phyloP scores from a whole-genome alignment of 1,140 invertebrate genomes.

The Drosophila orena region DNA sequence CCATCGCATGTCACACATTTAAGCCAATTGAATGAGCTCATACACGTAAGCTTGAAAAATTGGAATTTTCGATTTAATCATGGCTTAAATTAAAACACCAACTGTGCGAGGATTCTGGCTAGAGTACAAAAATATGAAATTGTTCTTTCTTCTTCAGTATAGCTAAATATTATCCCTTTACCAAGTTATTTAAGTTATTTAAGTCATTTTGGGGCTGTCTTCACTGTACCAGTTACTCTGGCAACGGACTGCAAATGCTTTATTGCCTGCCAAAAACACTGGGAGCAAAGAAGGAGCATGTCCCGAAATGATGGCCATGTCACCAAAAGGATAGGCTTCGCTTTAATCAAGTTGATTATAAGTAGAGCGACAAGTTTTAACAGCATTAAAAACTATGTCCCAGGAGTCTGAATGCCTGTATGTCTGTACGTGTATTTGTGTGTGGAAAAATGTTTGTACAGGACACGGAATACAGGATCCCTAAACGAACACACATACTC shows the following conservation, averaged over 20 bases:
- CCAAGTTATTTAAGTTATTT: no score
- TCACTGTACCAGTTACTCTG: slow-evolving; percentile 13
- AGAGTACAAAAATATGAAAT: no score
- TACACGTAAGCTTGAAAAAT: neutral
- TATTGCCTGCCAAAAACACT: slow-evolving; percentile 49
- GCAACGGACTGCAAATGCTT: slow-evolving; percentile 25
- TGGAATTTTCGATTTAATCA: neutral
- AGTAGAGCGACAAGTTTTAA: slow-evolving; percentile 47
- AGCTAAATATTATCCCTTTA: no score
- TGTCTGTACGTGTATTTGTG: neutral
- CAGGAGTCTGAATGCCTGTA: neutral
- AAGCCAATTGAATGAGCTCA: neutral
- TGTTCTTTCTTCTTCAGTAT: no score
- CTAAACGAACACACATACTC: slow-evolving; percentile 3
- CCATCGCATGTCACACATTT: neutral
- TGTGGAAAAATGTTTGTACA: slow-evolving; percentile 23
- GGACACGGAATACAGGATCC: slow-evolving; percentile 6
- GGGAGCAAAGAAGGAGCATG: neutral
- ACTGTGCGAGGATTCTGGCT: no score
- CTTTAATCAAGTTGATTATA: slow-evolving; percentile 54
- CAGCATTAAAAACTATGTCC: slow-evolving; percentile 35
- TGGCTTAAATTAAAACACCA: no score
- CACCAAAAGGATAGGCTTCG: slow-evolving; percentile 24
- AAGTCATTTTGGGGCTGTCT: no score
- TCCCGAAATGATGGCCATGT: neutral